phyloP scores from a whole-genome alignment of 2,797 vertebrate genomes.

The Oreochromis grahami region DNA sequence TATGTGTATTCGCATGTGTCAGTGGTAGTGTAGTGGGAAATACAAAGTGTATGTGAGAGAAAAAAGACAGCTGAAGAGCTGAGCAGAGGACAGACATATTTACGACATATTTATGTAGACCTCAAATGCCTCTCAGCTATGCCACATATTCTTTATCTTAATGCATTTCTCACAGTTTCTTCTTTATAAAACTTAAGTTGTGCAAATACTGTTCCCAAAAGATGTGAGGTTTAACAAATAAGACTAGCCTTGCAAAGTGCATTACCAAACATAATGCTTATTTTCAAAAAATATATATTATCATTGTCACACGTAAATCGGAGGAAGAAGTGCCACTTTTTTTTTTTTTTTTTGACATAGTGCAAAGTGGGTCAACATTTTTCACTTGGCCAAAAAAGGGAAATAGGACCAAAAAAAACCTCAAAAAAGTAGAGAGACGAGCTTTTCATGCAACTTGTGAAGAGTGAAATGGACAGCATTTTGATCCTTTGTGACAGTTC shows the following conservation, averaged over 20 bases:
- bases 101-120: neutral
- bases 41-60: slow-evolving; percentile 75
- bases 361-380: neutral
- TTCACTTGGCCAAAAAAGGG: neutral
- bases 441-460: neutral
- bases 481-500: neutral
- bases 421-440: neutral
- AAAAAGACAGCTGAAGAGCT: slow-evolving; percentile 34
- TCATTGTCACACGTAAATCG: neutral
- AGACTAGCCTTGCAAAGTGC: neutral
- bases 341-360: neutral
- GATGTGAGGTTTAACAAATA: neutral
- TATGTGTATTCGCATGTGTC: slow-evolving; percentile 20
- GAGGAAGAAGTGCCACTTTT: neutral
- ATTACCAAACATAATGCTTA: neutral
- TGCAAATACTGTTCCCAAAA: neutral
- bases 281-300: neutral
- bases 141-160: neutral
- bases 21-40: slow-evolving; percentile 73
- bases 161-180: neutral
- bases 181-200: neutral
- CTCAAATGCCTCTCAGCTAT: neutral
- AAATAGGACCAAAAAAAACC: neutral
- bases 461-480: neutral
- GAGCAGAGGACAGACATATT: slow-evolving; percentile 33